Evolutionary conservation across 1,140 invertebrate species (phyloP).

Genomic region (Brachionus calyciflorus): DNA sequence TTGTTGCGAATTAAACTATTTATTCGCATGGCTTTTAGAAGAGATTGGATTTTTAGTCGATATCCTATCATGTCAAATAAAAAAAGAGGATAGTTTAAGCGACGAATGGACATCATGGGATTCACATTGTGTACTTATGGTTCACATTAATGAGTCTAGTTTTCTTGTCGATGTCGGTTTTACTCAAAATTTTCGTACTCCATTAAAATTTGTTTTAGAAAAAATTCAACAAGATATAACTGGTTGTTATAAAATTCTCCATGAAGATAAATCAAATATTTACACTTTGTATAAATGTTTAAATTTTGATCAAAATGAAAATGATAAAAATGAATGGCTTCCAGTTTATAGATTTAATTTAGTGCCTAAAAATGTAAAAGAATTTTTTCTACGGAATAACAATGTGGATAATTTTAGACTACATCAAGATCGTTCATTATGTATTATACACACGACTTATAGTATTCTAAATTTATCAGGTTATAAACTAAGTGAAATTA

Average conservation of each 20-base stretch:
- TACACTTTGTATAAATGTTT: slow-evolving; percentile 9
- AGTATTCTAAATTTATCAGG: slow-evolving; percentile 32
- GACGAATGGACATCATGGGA: slow-evolving; percentile 30
- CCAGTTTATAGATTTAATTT: slow-evolving; percentile 32
- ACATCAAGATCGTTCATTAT: slow-evolving; percentile 8
- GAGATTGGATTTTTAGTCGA: slow-evolving; percentile 23
- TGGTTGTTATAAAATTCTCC: slow-evolving; percentile 1
- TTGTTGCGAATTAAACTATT: slow-evolving; percentile 40
- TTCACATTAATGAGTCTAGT: slow-evolving; percentile 22
- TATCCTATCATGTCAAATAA: slow-evolving; percentile 35
- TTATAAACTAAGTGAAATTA: slow-evolving; percentile 33
- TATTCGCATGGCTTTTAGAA: slow-evolving; percentile 32
- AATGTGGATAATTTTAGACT: slow-evolving; percentile 22
- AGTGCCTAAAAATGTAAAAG: not conserved
- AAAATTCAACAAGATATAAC: slow-evolving; percentile 21
- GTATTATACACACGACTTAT: slow-evolving; percentile 29
- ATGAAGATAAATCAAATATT: not conserved
- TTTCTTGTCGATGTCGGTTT: slow-evolving; percentile 38
- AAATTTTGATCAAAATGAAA: not conserved
- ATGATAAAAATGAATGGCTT: not conserved
- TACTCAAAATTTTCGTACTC: slow-evolving; percentile 27
- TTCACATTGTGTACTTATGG: slow-evolving; percentile 20
- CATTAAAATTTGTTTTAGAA: slow-evolving; percentile 18
- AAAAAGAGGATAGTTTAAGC: not conserved
- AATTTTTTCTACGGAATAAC: not conserved